Conservation (phyloP, 2,113 vertebrate genomes). For the Coreoperca whiteheadi region DNA sequence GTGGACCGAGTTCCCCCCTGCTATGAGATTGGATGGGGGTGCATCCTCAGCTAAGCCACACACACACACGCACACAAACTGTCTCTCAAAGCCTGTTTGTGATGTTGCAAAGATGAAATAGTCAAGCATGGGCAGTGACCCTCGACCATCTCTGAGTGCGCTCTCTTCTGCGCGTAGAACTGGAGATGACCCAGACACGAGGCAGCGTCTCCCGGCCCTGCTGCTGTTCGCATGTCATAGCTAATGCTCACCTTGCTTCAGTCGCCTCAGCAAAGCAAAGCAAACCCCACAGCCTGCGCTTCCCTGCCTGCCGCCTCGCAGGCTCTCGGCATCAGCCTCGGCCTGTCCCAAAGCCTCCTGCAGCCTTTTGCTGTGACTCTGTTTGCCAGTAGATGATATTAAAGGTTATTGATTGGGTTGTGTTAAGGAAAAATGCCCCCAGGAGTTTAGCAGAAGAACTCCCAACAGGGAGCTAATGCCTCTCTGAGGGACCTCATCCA, state of each 20-base stretch:
- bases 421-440: constrained; percentile 59
- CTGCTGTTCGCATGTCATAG: constrained; percentile 57
- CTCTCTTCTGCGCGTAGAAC: constrained; percentile 1
- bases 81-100: constrained; percentile 44
- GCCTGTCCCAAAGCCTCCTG: constrained; percentile 25
- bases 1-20: constrained; percentile 1
- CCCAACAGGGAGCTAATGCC: constrained; percentile 66
- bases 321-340: constrained; percentile 9
- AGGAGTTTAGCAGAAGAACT: constrained; percentile 65
- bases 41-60: constrained; percentile 39
- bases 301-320: not conserved
- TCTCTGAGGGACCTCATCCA: constrained; percentile 70
- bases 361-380: constrained; percentile 32
- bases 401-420: constrained; percentile 75
- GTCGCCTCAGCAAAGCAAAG: constrained; percentile 26
- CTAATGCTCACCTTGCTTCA: constrained; percentile 50
- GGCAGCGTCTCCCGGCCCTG: constrained; percentile 11
- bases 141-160: constrained; percentile 31
- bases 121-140: constrained; percentile 61
- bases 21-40: constrained; percentile 32
- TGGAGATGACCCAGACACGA: constrained; percentile 18
- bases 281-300: constrained; percentile 25
- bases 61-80: not conserved
- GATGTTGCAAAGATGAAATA: constrained; percentile 53
- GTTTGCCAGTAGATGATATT: constrained; percentile 60